Evolutionary conservation across 2,888 invertebrate species (phyloP), one percentile per base, ranked within the genome.

Genomic region (Gastracanthus pulcherrimus): DNA sequence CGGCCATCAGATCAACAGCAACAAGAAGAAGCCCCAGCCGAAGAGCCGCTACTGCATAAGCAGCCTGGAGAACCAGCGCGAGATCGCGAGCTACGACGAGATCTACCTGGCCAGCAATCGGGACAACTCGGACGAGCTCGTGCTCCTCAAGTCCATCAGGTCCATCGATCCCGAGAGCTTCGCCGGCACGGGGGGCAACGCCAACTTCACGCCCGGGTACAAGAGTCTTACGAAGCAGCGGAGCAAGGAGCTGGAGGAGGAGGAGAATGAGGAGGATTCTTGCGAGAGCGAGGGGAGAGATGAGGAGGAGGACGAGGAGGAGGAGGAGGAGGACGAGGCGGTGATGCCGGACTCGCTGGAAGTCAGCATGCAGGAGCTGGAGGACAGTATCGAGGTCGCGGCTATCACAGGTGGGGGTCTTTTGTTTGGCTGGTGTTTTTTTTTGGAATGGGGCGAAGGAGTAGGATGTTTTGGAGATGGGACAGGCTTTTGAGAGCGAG

Each of bases 311-410:
- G 85, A 82, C 51, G 88, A 88, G 45, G 72, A 81, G 9, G 71
- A 81, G 16, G 71, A 58, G 4, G 77, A 77, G 84, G 85, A 82
- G 45, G 88, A 89, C 34, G 86, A 87, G 2, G 87, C 86, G 34
- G 87, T 91, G 51, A 89, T 88, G 51, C 90, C 90, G 0, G 91
- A 91, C 84, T 91, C 91, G 1, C 82, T 91, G 16, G 91, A 91
- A 79, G 84, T 88, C 3, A 83, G 83, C 75, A 72, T 76, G 36
- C 80, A 81, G 69, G 83, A 83, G 11, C 60, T 82, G 41, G 82
- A 83, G 45, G 83, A 83, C 58, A 83, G 83, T 29, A 83, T 83
- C 6, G 83, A 83, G 64, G 70, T n/a, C 45, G 45, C 45, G 13
- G 45, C 45, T n/a, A n/a, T n/a, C n/a, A n/a, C n/a, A n/a, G n/a